Conservation (phyloP, 1,140 invertebrate genomes). For the Subanguina moxae region DNA sequence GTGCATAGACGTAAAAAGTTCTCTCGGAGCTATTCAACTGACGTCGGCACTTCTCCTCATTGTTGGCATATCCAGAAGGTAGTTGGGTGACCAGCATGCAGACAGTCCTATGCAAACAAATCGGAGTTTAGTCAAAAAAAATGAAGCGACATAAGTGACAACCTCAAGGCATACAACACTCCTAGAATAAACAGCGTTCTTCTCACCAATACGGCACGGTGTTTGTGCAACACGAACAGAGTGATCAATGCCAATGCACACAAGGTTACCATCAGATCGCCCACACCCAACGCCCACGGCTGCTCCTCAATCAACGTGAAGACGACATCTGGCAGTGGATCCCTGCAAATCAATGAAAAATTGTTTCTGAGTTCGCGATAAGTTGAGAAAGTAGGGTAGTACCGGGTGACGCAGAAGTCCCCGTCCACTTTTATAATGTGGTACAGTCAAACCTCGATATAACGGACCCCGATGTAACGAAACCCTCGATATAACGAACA, state of each 20-base stretch:
- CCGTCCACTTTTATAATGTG: too few relatives aligned
- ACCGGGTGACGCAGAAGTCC: too few relatives aligned
- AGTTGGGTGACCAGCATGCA: constrained; percentile 39
- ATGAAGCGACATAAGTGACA: neutral
- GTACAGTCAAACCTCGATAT: too few relatives aligned
- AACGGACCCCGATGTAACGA: too few relatives aligned
- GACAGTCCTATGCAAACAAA: constrained; percentile 19
- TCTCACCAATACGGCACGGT: constrained; percentile 42
- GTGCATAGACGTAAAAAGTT: constrained; percentile 28
- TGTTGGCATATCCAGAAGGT: constrained; percentile 40
- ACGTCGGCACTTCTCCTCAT: constrained; percentile 19
- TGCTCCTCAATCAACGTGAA: constrained; percentile 52
- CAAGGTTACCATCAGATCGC: constrained; percentile 50
- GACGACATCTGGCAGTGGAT: constrained; percentile 51
- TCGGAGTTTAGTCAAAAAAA: neutral
- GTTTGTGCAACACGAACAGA: constrained; percentile 51
- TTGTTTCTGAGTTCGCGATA: neutral
- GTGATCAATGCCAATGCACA: constrained; percentile 38
- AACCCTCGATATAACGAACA: too few relatives aligned
- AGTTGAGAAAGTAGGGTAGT: too few relatives aligned
- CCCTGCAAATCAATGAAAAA: constrained; percentile 30
- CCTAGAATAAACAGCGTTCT: constrained; percentile 50
- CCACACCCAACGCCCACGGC: constrained; percentile 48
- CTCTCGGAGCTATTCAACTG: constrained; percentile 23
- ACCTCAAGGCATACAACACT: constrained; percentile 40